Conservation (phyloP, 2,888 invertebrate species). For the Acrobasis repandana region DNA sequence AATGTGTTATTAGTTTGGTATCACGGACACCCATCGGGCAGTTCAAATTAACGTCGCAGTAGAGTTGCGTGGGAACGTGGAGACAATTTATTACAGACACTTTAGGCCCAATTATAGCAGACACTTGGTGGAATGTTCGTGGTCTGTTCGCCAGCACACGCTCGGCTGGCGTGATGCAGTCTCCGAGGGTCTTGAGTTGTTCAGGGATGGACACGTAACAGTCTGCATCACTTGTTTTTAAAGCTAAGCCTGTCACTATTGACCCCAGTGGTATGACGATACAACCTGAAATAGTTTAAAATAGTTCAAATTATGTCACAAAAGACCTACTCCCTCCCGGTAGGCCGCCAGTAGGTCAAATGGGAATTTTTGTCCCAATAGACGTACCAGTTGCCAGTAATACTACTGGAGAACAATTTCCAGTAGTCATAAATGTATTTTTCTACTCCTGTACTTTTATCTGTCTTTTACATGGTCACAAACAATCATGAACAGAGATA, state of each 20-base stretch:
- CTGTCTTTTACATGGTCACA: too few relatives aligned
- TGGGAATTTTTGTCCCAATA: too few relatives aligned
- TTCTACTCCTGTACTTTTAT: too few relatives aligned
- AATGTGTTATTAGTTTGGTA: constrained; percentile 84
- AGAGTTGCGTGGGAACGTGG: constrained; percentile 82
- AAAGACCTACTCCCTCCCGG: too few relatives aligned
- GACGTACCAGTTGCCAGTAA: too few relatives aligned
- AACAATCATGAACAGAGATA: too few relatives aligned
- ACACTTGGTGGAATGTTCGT: constrained; percentile 71
- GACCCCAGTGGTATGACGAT: constrained; percentile 86
- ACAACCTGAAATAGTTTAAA: constrained; percentile 55
- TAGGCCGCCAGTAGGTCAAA: too few relatives aligned
- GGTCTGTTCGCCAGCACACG: constrained; percentile 54
- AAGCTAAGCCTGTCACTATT: constrained; percentile 86
- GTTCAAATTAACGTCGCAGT: constrained; percentile 88
- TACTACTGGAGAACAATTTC: too few relatives aligned
- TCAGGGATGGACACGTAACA: constrained; percentile 79
- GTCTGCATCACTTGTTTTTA: constrained; percentile 88
- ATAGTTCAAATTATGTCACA: too few relatives aligned
- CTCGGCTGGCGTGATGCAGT: constrained; percentile 50
- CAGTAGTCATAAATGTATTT: too few relatives aligned
- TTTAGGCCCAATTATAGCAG: constrained; percentile 85
- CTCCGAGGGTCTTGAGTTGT: constrained; percentile 28
- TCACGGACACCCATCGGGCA: constrained; percentile 86
- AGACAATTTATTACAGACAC: constrained; percentile 90